phyloP scores from a whole-genome alignment of 2,797 vertebrate genomes.

The Oreonectes daqikongensis region DNA sequence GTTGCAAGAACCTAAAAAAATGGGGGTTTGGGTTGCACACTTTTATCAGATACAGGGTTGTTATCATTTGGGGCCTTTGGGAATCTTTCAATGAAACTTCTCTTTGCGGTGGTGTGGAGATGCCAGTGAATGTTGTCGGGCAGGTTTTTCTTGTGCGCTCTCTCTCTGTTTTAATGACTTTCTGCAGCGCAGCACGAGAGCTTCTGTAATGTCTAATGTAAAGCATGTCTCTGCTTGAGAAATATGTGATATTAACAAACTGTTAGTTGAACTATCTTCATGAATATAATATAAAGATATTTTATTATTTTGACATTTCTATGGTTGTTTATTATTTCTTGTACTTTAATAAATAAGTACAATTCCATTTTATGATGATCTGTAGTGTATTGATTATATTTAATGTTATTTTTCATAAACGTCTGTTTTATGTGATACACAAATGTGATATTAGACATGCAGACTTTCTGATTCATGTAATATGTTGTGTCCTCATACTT shows the following conservation, averaged over 20 bases:
- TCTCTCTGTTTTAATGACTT: neutral
- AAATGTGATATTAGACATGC: neutral
- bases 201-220: neutral
- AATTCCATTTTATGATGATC: neutral
- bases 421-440: neutral
- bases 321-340: too few relatives aligned
- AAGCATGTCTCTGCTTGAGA: neutral
- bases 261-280: neutral
- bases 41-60: neutral
- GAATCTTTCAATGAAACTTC: conserved; percentile 34
- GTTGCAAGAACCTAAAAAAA: neutral
- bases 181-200: neutral
- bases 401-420: neutral
- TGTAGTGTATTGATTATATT: neutral
- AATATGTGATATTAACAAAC: conserved; percentile 2
- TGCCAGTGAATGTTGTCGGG: conserved; percentile 70
- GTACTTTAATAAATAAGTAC: neutral
- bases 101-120: conserved; percentile 21
- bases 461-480: neutral
- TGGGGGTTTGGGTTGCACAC: neutral
- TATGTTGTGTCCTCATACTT: conserved; percentile 29
- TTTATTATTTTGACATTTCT: neutral
- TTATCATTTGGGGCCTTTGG: neutral
- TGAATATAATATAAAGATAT: neutral
- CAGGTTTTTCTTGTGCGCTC: conserved; percentile 67